Percentiles rank a stretch among this genome's conserved stretches.
Evolutionary conservation across 2,888 invertebrate species (phyloP).

Genomic region (Luperina nickerlii): DNA sequence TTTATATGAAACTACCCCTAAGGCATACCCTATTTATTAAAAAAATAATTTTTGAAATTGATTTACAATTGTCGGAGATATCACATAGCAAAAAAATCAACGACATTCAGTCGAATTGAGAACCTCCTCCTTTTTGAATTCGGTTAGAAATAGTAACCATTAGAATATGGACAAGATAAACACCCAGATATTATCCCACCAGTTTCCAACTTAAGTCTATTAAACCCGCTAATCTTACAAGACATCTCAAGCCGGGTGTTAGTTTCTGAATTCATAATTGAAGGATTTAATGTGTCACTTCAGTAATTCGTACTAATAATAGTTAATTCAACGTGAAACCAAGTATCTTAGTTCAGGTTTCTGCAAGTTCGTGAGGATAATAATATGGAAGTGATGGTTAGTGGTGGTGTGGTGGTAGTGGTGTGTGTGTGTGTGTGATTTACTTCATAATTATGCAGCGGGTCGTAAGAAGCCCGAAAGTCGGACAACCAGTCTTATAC

Average conservation of each 20-base stretch:
- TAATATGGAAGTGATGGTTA: neutral
- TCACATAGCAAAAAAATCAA: too few species aligned
- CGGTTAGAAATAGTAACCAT: neutral
- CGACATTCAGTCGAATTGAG: too few species aligned
- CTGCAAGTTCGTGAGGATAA: neutral
- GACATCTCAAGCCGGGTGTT: constrained; percentile 49
- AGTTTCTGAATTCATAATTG: constrained; percentile 57
- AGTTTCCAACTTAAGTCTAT: neutral
- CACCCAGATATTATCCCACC: neutral
- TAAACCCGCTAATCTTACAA: constrained; percentile 42
- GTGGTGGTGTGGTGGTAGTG: too few species aligned
- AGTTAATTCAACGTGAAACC: constrained; percentile 25
- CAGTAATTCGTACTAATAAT: constrained; percentile 23
- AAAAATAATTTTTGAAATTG: too few species aligned
- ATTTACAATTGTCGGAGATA: too few species aligned
- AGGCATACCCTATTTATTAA: too few species aligned
- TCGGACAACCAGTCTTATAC: neutral
- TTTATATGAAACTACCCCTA: too few species aligned
- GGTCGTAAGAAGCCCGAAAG: neutral
- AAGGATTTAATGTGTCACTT: constrained; percentile 48
- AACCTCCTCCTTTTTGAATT: too few species aligned
- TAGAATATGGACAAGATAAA: neutral
- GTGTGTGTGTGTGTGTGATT: neutral
- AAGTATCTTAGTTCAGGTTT: constrained; percentile 12
- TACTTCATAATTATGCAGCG: neutral